Evolutionary conservation across 2,113 vertebrate genomes (phyloP).

Genomic region (Paratilapia polleni): DNA sequence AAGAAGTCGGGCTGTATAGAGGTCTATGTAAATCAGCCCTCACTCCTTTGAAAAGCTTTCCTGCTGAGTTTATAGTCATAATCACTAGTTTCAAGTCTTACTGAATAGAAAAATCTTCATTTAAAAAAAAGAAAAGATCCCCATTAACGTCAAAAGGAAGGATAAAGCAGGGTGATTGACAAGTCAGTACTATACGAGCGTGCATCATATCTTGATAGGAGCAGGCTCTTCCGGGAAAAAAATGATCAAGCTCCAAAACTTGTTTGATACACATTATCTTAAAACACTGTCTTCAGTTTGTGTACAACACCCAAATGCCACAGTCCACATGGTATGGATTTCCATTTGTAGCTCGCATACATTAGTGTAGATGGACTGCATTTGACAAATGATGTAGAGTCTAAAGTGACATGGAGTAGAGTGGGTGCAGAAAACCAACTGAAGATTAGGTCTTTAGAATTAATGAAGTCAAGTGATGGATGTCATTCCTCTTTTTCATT

Average conservation of each 20-base stretch:
- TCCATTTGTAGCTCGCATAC: not conserved
- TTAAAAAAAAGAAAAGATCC: too few species aligned
- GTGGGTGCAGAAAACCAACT: not conserved
- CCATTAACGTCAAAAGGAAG: not conserved
- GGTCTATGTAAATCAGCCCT: not conserved
- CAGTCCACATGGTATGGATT: not conserved
- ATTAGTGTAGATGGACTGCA: not conserved
- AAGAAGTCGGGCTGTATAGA: not conserved
- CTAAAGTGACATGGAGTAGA: not conserved
- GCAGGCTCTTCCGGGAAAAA: not conserved
- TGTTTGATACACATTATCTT: not conserved
- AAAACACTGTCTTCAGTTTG: not conserved
- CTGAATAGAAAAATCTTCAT: too few species aligned
- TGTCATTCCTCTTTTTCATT: slow-evolving; percentile 35
- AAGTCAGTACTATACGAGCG: not conserved
- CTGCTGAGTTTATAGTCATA: too few species aligned
- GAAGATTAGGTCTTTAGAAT: not conserved
- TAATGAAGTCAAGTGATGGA: slow-evolving; percentile 30
- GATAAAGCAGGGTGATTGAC: not conserved
- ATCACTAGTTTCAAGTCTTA: too few species aligned
- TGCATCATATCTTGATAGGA: not conserved
- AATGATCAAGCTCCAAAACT: not conserved
- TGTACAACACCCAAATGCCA: not conserved
- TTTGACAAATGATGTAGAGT: slow-evolving; percentile 1
- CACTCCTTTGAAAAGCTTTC: too few species aligned